These are phyloP conservation scores for Ceratina calcarata DNA, from an alignment of 1,140 invertebrate species.

Conservation along the genomic window DNA sequence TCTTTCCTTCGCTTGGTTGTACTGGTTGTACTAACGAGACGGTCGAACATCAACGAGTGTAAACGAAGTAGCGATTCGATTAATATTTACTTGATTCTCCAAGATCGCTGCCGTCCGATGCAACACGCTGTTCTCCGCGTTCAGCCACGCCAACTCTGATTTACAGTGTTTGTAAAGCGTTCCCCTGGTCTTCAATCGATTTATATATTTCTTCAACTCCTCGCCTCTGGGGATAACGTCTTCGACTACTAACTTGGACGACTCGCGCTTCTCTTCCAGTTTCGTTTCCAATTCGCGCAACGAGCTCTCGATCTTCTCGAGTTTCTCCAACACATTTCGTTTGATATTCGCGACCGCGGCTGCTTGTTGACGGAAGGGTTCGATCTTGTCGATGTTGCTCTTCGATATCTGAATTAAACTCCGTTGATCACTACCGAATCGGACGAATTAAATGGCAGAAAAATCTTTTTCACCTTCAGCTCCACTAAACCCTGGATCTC, in stretches of 20 bases:
- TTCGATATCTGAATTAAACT: slow-evolving; percentile 67
- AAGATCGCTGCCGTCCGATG: slow-evolving; percentile 84
- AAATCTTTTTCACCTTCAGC: slow-evolving; percentile 61
- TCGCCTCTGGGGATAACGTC: slow-evolving; percentile 87
- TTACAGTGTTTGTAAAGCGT: slow-evolving; percentile 89
- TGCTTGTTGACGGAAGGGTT: slow-evolving; percentile 92
- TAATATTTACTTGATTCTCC: slow-evolving; percentile 59
- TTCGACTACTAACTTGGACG: slow-evolving; percentile 80
- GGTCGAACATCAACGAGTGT: background rate
- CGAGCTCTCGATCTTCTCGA: slow-evolving; percentile 84
- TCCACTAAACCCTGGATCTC: slow-evolving; percentile 74
- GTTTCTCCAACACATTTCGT: slow-evolving; percentile 85
- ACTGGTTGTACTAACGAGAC: slow-evolving; percentile 61
- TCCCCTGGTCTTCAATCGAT: slow-evolving; percentile 88
- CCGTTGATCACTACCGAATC: background rate
- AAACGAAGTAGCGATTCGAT: background rate
- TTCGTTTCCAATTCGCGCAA: slow-evolving; percentile 82
- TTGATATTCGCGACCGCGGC: slow-evolving; percentile 90
- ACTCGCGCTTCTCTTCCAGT: slow-evolving; percentile 79
- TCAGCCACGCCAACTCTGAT: slow-evolving; percentile 85
- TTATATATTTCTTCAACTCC: slow-evolving; percentile 91
- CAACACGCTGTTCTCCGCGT: slow-evolving; percentile 86
- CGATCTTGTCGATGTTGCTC: slow-evolving; percentile 86
- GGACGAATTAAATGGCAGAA: background rate
- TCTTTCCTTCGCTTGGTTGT: slow-evolving; percentile 65